Evolutionary conservation across 37 sponge, comb jelly and placozoan genomes (phyloP).

Genomic region (Corticium candelabrum): DNA sequence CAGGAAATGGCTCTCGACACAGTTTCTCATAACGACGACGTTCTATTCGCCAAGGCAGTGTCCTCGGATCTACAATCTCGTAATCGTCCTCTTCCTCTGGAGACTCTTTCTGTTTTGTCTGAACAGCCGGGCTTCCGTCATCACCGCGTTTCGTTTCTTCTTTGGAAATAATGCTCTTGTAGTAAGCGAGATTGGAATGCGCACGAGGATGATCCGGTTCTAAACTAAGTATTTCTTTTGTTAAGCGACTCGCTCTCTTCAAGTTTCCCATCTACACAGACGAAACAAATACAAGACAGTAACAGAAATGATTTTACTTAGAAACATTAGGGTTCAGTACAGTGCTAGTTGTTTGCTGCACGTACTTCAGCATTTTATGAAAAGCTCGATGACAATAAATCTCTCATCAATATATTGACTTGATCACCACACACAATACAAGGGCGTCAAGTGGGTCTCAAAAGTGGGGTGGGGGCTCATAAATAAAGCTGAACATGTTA

Average conservation of each 20-base stretch:
- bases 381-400: too few relatives aligned
- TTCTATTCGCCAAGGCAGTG: constrained; percentile 14
- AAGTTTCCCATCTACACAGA: constrained; percentile 49
- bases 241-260: constrained; percentile 48
- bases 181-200: neutral
- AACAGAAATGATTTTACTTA: neutral
- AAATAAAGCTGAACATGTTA: too few relatives aligned
- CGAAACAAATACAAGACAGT: neutral
- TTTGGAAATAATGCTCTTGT: neutral
- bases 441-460: too few relatives aligned
- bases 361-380: too few relatives aligned
- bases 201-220: constrained; percentile 3
- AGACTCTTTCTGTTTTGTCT: neutral
- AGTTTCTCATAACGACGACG: constrained; percentile 44
- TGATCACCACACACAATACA: too few relatives aligned
- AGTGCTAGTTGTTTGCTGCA: too few relatives aligned
- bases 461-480: too few relatives aligned
- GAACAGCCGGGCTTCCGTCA: neutral
- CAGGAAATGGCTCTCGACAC: constrained; percentile 61
- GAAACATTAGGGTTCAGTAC: too few relatives aligned
- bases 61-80: too few relatives aligned
- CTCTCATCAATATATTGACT: too few relatives aligned
- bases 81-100: constrained; percentile 18
- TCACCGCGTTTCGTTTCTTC: neutral
- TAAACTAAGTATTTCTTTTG: constrained; percentile 23